Percentiles rank a stretch among this genome's conserved stretches.
Conservation (phyloP, 2,797 vertebrate species). For the Apogon talboti region DNA sequence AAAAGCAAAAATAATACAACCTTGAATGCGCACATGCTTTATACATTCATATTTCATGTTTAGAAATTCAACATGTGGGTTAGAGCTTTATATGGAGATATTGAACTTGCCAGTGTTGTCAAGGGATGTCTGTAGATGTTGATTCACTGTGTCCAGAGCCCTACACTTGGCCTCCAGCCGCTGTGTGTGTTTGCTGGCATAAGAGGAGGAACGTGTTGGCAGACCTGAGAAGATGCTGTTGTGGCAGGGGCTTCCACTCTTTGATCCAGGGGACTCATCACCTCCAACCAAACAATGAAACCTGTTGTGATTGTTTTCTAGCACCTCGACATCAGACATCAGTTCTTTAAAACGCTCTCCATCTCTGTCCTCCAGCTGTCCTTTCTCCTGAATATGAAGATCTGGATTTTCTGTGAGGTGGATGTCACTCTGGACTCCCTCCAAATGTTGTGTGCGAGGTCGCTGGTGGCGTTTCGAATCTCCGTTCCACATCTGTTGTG, state of each 20-base stretch:
- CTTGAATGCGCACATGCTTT: too few relatives aligned
- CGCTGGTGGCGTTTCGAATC: constrained; percentile 77
- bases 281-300: constrained; percentile 77
- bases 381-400: constrained; percentile 86
- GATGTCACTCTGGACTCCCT: constrained; percentile 82
- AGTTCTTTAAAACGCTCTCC: constrained; percentile 73
- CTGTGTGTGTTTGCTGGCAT: constrained; percentile 88
- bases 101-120: constrained; percentile 84
- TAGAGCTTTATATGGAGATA: not conserved
- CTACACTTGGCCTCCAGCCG: constrained; percentile 92
- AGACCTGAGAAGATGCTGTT: constrained; percentile 70
- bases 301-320: constrained; percentile 87
- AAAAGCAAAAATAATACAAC: too few relatives aligned
- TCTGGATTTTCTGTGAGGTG: constrained; percentile 78
- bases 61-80: not conserved
- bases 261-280: constrained; percentile 71
- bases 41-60: not conserved
- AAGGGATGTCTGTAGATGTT: constrained; percentile 89
- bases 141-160: constrained; percentile 90
- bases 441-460: constrained; percentile 76
- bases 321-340: constrained; percentile 87
- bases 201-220: constrained; percentile 84
- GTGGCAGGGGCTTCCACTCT: constrained; percentile 74
- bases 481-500: constrained; percentile 35
- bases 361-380: constrained; percentile 84